A percentile compares a stretch with the other conserved stretches of the same genome.
Evolutionary conservation across 1,140 invertebrate genomes (phyloP).

Genomic region (Cyrtorhinus lividipennis): DNA sequence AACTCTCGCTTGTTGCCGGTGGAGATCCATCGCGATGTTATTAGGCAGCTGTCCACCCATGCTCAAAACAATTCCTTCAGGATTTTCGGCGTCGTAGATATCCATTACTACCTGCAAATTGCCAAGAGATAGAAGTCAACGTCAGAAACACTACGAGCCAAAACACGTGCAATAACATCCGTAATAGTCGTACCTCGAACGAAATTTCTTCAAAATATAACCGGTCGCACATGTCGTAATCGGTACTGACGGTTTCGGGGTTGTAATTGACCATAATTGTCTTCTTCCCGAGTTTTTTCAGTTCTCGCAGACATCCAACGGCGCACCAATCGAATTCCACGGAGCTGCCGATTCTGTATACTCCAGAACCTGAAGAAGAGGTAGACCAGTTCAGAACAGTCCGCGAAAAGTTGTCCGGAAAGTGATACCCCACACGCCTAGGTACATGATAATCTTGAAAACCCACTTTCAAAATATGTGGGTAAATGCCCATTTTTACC

Average conservation of each 20-base stretch:
- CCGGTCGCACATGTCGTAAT: constrained; percentile 98
- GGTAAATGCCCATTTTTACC: no score
- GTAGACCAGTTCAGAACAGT: background rate
- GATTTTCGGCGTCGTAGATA: constrained; percentile 87
- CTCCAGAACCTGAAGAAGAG: constrained; percentile 63
- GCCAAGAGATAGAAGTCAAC: background rate
- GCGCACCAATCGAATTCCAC: constrained; percentile 99
- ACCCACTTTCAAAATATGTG: background rate
- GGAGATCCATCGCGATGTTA: constrained; percentile 96
- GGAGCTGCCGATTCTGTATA: constrained; percentile 96
- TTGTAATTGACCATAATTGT: constrained; percentile 99
- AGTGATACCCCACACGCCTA: no score
- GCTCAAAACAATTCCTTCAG: constrained; percentile 85
- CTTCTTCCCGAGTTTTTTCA: constrained; percentile 65
- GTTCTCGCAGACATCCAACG: constrained; percentile 84
- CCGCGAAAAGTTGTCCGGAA: no score
- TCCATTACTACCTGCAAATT: constrained; percentile 77
- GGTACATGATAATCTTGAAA: no score
- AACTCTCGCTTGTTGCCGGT: constrained; percentile 63
- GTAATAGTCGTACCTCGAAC: constrained; percentile 60
- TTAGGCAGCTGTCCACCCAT: constrained; percentile 99
- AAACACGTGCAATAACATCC: no score
- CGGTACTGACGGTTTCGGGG: constrained; percentile 98
- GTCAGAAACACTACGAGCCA: no score
- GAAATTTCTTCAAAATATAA: constrained; percentile 99